A percentile compares a stretch with the other conserved stretches of the same genome.
Conservation (phyloP, 1,140 invertebrate genomes). For the Apis laboriosa region DNA sequence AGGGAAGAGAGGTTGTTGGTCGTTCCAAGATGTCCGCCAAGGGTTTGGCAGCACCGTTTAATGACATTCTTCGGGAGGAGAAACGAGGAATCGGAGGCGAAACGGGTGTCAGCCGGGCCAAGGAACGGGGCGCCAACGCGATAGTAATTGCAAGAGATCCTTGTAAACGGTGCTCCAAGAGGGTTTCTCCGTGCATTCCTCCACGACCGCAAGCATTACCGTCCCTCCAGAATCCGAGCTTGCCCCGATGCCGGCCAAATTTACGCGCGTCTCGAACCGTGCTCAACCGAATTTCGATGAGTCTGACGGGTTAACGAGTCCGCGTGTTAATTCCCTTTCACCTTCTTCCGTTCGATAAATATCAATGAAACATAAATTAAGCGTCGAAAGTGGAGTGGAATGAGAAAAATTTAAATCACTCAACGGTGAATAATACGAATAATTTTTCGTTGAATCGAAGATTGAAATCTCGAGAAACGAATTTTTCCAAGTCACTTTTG, state of each 20-base stretch:
- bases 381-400: too few species aligned
- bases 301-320: too few species aligned
- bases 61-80: conserved; percentile 16
- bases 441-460: too few species aligned
- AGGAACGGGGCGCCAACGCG: conserved; percentile 13
- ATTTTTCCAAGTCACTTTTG: too few species aligned
- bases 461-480: too few species aligned
- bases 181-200: conserved; percentile 38
- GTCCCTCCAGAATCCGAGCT: conserved; percentile 16
- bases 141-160: conserved; percentile 38
- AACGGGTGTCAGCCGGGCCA: conserved; percentile 10
- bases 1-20: background rate
- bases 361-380: too few species aligned
- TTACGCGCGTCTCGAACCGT: background rate
- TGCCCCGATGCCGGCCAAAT: background rate
- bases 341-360: too few species aligned
- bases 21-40: background rate
- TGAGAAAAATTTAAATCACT: too few species aligned
- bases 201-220: conserved; percentile 34
- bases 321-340: too few species aligned
- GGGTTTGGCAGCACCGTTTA: background rate
- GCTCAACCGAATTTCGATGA: background rate
- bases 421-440: too few species aligned
- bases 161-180: conserved; percentile 36
- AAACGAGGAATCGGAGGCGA: conserved; percentile 10